phyloP scores from a whole-genome alignment of 1,140 invertebrate species.

The Galleria mellonella region DNA sequence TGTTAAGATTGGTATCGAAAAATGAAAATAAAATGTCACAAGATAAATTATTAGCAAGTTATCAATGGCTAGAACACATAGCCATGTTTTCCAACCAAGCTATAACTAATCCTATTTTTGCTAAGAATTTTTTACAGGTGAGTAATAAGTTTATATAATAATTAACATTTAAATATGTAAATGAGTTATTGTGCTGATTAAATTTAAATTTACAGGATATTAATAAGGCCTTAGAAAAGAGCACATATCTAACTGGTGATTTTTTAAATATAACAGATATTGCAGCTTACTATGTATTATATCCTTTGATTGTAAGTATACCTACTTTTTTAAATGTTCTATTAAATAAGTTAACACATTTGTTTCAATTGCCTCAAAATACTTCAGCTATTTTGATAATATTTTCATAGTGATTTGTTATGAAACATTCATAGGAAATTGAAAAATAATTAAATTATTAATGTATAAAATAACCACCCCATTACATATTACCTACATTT shows the following conservation, averaged over 20 bases:
- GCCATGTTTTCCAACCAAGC: conserved; percentile 60
- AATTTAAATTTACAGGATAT: conserved; percentile 46
- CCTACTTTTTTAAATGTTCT: too few relatives aligned
- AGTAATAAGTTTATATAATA: neutral
- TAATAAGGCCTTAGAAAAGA: conserved; percentile 45
- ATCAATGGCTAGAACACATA: conserved; percentile 60
- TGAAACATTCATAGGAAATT: too few relatives aligned
- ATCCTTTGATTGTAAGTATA: conserved; percentile 53
- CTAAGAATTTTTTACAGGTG: conserved; percentile 54
- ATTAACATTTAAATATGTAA: neutral
- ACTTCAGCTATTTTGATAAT: too few relatives aligned
- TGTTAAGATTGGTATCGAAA: conserved; percentile 37
- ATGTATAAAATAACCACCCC: too few relatives aligned
- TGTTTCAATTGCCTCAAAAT: too few relatives aligned
- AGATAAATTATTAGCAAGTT: conserved; percentile 37
- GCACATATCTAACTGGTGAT: conserved; percentile 52
- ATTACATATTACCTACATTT: too few relatives aligned
- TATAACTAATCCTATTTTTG: conserved; percentile 38
- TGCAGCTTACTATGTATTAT: conserved; percentile 49
- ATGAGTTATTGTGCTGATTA: neutral
- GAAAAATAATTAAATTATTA: too few relatives aligned
- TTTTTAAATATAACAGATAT: conserved; percentile 45
- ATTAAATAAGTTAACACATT: too few relatives aligned
- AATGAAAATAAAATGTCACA: conserved; percentile 31
- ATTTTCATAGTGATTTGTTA: too few relatives aligned